A percentile compares a stretch with the other conserved stretches of the same genome.
These are phyloP conservation scores for Elachura formosa DNA, from an alignment of 2,113 vertebrate species.

Conservation along the genomic window DNA sequence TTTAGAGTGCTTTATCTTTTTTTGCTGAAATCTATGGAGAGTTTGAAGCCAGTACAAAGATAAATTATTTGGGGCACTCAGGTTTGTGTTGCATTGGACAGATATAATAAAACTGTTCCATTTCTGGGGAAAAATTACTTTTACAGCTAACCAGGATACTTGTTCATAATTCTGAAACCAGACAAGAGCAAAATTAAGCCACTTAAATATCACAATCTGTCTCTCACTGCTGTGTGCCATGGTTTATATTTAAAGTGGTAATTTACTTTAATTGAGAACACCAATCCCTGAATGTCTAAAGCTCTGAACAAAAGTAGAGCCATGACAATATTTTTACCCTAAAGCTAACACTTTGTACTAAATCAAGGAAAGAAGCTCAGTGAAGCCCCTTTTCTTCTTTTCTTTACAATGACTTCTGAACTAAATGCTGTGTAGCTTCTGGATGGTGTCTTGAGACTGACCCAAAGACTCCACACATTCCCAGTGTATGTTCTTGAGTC, in stretches of 20 bases:
- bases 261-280: not conserved
- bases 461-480: fast-evolving
- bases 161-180: not conserved
- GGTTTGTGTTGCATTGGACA: not conserved
- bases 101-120: not conserved
- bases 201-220: not conserved
- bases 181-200: not conserved
- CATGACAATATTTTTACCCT: not conserved
- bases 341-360: not conserved
- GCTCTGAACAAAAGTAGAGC: not conserved
- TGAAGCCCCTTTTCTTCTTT: not conserved
- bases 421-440: not conserved
- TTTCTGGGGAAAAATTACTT: not conserved
- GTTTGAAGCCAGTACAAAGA: not conserved
- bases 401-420: not conserved
- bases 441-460: not conserved
- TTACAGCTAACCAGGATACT: not conserved
- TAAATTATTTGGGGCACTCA: not conserved
- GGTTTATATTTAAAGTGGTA: not conserved
- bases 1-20: not conserved
- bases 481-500: not conserved
- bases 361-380: not conserved
- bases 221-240: not conserved
- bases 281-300: not conserved
- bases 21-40: not conserved